A percentile compares a stretch with the other conserved stretches of the same genome.
Conservation (phyloP, 1,140 invertebrate genomes). For the Calliphora vicina region DNA sequence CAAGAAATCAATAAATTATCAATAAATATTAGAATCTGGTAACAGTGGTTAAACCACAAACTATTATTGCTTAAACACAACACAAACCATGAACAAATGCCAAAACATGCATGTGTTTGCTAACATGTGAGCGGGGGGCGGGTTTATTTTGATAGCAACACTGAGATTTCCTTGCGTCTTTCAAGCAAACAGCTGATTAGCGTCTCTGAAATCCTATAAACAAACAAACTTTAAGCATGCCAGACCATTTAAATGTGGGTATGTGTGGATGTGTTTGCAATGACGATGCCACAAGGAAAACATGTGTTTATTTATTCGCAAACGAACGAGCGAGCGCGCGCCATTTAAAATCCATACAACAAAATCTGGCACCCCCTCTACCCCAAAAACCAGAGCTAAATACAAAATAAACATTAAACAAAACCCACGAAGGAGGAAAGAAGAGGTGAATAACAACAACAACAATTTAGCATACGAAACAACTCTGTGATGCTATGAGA, state of each 20-base stretch:
- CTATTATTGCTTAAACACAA: too few relatives aligned
- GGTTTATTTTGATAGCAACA: not conserved
- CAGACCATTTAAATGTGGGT: not conserved
- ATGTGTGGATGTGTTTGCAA: not conserved
- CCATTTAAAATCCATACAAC: not conserved
- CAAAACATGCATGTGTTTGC: too few relatives aligned
- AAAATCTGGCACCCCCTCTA: not conserved
- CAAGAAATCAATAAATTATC: too few relatives aligned
- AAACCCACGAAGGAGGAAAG: not conserved
- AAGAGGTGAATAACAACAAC: not conserved
- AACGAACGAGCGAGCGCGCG: not conserved
- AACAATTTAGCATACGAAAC: not conserved
- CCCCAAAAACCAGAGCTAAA: not conserved
- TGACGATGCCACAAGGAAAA: not conserved
- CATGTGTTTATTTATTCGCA: not conserved
- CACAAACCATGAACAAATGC: too few relatives aligned
- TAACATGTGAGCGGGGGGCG: not conserved
- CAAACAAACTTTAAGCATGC: not conserved
- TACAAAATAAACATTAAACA: not conserved
- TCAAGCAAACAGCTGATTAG: not conserved
- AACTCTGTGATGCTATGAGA: not conserved
- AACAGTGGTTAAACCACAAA: too few relatives aligned
- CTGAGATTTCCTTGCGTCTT: not conserved
- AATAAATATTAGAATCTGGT: too few relatives aligned
- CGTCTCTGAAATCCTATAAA: not conserved